Percentiles rank a stretch among this genome's conserved stretches.
Conservation (phyloP, 64 coral and sea anemone genomes). For the Catalaphyllia jardinei region DNA sequence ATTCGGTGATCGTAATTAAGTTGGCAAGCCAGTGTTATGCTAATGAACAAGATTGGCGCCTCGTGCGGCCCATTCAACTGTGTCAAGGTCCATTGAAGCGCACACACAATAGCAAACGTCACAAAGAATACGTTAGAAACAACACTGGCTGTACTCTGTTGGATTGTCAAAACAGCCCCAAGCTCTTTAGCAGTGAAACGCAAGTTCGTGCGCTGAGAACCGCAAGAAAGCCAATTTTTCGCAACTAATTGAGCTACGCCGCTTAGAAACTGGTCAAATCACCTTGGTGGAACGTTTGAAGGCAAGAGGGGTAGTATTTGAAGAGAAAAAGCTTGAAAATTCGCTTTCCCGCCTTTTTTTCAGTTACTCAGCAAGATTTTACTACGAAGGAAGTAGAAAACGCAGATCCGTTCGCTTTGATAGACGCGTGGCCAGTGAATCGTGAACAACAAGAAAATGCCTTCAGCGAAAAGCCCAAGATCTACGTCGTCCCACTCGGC, state of each 20-base stretch:
- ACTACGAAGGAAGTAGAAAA: constrained; percentile 27
- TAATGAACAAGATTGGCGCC: constrained; percentile 11
- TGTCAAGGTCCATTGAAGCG: constrained; percentile 25
- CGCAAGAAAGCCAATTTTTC: not conserved
- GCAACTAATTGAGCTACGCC: not conserved
- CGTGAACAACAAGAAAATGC: not conserved
- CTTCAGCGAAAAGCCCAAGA: constrained; percentile 7
- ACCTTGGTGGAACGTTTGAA: not conserved
- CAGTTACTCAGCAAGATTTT: constrained; percentile 17
- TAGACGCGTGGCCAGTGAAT: not conserved
- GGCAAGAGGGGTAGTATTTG: not conserved
- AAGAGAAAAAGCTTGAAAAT: not conserved
- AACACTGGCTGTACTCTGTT: not conserved
- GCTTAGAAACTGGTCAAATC: not conserved
- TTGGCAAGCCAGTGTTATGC: constrained; percentile 25
- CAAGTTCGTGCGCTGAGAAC: constrained; percentile 12
- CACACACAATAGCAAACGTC: constrained; percentile 33
- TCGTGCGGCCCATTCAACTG: constrained; percentile 40
- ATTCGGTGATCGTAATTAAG: constrained; percentile 29
- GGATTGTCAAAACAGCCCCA: constrained; percentile 22
- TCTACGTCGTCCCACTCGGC: not conserved
- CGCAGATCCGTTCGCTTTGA: not conserved
- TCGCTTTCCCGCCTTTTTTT: constrained; percentile 44
- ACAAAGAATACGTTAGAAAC: constrained; percentile 40
- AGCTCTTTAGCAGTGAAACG: constrained; percentile 33